Evolutionary conservation across 2,797 vertebrate species (phyloP), one percentile per base, ranked within the genome.

Genomic region (Choloepus didactylus): DNA sequence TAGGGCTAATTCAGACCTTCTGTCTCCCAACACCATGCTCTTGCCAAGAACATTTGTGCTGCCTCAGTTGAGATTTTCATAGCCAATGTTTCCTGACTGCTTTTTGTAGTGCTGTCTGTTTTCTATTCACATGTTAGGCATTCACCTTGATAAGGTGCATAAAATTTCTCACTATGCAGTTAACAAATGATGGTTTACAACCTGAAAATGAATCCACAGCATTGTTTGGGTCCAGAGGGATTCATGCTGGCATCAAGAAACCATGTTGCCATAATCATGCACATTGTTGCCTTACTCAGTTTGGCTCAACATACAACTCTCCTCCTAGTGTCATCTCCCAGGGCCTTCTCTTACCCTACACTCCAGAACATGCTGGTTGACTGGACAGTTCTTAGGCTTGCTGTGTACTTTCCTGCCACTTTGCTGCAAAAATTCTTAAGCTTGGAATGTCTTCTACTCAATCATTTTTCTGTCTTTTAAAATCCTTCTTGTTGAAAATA

Each of bases 131-230:
- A 51, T 79, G 77, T 83, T 67, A 73, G 10, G 56, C 59, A 75
- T 89, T 90, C 44, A 80, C 72, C 25, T 95, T 75, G 70, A 72
- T 67, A 83, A 64, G 8, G 8, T 94, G 60, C 41, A 41, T 83
- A 64, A 62, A 73, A 41, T 75, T 79, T 80, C 31, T 81, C 21
- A 59, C 16, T 6, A 35, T 59, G 18, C 19, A 81, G 10, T 90
- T 46, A 80, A 35, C 9, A 56, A 91, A 75, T 7, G 69, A 23
- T 56, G 27, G 7, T 56, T 44, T 18, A 85, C 66, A 89, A 59
- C 38, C 46, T 67, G 59, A 87, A 64, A 75, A 31, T 62, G 75
- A 91, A 81, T 67, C 49, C 19, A 41, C 27, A 69, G 21, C 46
- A 67, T 75, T 67, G 67, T 31, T 88, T 81, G 25, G 56, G 23